Percentiles rank a stretch among this genome's conserved stretches.
These are phyloP conservation scores for Koerneria pararmatus DNA, from an alignment of 2,888 invertebrate species.

Conservation along the genomic window DNA sequence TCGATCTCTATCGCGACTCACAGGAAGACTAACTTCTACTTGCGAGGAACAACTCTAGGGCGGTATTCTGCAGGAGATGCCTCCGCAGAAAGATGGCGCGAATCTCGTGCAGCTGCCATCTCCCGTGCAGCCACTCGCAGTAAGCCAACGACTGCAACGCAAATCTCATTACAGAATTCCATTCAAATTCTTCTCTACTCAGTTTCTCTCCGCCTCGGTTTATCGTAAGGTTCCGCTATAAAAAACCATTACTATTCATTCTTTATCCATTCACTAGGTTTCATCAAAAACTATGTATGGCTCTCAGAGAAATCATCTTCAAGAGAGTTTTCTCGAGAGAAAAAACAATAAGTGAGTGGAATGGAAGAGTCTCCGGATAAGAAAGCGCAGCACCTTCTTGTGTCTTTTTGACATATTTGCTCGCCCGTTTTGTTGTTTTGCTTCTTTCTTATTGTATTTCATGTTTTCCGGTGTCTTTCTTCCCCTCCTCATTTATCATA, in stretches of 20 bases:
- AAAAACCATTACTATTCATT: no score
- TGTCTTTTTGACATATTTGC: conserved; percentile 1
- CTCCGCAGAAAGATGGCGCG: conserved; percentile 95
- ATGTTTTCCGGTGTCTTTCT: neutral
- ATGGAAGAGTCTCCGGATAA: conserved; percentile 23
- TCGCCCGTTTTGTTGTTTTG: neutral
- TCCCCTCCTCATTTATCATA: neutral
- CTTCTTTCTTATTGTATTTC: neutral
- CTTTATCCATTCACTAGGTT: neutral
- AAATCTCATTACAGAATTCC: no score
- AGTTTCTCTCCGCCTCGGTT: no score
- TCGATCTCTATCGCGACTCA: conserved; percentile 21
- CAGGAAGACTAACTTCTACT: conserved; percentile 74
- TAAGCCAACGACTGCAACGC: conserved; percentile 83
- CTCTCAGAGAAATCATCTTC: no score
- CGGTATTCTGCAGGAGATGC: conserved; percentile 87
- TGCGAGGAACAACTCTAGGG: conserved; percentile 96
- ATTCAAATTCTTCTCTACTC: no score
- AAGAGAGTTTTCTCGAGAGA: no score
- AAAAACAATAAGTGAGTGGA: neutral
- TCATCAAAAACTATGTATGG: neutral
- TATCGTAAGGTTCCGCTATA: no score
- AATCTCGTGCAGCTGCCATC: conserved; percentile 99
- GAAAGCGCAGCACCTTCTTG: conserved; percentile 16
- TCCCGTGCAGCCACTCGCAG: conserved; percentile 95